phyloP scores from a whole-genome alignment of 2,113 vertebrate genomes.

The Eonycteris spelaea region DNA sequence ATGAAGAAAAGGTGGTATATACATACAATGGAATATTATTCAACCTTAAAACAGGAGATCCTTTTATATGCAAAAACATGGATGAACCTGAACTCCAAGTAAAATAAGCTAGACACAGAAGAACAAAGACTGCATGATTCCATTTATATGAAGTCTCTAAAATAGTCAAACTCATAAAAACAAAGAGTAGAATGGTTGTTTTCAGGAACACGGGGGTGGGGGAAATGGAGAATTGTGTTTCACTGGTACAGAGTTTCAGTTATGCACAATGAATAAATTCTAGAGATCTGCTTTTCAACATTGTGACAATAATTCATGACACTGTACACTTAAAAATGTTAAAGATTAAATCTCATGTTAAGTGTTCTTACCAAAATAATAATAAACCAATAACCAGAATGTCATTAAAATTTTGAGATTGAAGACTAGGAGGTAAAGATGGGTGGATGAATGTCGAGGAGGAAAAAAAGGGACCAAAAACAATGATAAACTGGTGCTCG shows the following conservation, averaged over 20 bases:
- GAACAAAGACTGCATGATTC: not conserved
- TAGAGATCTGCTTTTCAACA: not conserved
- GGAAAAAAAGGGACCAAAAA: rapidly evolving
- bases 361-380: not conserved
- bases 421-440: not conserved
- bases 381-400: not conserved
- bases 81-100: not conserved
- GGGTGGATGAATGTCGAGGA: too few relatives aligned
- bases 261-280: not conserved
- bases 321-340: not conserved
- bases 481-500: not conserved
- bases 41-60: not conserved
- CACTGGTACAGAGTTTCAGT: not conserved
- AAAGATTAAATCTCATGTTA: not conserved
- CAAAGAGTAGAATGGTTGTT: not conserved
- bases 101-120: not conserved
- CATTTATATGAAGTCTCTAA: not conserved
- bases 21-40: not conserved
- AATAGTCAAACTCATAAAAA: not conserved
- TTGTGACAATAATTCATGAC: not conserved
- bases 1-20: not conserved
- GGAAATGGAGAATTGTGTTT: not conserved
- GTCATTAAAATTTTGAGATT: not conserved
- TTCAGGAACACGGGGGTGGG: not conserved
- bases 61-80: not conserved